phyloP scores from a whole-genome alignment of 2,113 vertebrate species.

The Daboia siamensis region DNA sequence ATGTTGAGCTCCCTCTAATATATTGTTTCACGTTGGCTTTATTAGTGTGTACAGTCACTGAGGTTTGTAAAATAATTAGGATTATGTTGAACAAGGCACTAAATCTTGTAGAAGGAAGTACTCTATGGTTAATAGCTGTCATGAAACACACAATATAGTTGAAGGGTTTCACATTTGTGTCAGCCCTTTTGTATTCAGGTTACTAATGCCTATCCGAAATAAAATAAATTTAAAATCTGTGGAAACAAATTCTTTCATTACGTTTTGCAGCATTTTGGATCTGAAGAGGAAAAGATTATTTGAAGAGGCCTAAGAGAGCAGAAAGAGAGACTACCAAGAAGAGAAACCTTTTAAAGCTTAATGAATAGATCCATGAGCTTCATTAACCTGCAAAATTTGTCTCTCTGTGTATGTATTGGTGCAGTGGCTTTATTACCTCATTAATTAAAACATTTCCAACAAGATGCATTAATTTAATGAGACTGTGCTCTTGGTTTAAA shows the following conservation, averaged over 20 bases:
- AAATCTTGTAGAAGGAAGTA: neutral
- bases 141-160: neutral
- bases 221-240: neutral
- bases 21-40: neutral
- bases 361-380: slow-evolving; percentile 64
- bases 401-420: slow-evolving; percentile 33
- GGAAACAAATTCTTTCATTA: neutral
- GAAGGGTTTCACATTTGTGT: neutral
- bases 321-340: slow-evolving; percentile 37
- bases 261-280: neutral
- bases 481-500: slow-evolving; percentile 57
- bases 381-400: slow-evolving; percentile 55
- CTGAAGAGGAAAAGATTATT: neutral
- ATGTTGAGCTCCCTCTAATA: neutral
- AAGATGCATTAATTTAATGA: slow-evolving; percentile 60
- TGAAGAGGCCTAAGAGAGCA: neutral
- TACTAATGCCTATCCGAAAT: neutral
- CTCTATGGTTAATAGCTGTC: neutral
- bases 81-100: neutral
- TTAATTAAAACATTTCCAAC: slow-evolving; percentile 66
- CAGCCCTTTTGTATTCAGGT: neutral
- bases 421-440: slow-evolving; percentile 58
- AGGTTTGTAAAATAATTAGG: neutral
- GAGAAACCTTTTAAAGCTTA: slow-evolving; percentile 60
- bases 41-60: neutral